These are phyloP conservation scores for Dolichotis patagonum DNA, from an alignment of 2,113 vertebrate genomes.

Conservation along the genomic window DNA sequence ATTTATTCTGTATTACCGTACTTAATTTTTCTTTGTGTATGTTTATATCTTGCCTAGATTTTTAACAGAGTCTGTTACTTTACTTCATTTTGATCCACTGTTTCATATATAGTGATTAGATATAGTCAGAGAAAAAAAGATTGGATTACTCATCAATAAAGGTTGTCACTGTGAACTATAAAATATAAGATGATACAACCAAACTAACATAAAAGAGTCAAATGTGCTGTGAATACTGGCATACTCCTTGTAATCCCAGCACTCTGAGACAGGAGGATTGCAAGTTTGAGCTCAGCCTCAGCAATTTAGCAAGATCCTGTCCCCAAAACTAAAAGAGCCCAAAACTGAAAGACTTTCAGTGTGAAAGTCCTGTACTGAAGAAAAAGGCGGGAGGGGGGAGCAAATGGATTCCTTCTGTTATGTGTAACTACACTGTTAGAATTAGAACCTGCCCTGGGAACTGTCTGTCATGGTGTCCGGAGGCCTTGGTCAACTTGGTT, in stretches of 20 bases:
- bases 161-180: not conserved
- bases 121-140: not conserved
- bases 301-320: not conserved
- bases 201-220: not conserved
- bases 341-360: not conserved
- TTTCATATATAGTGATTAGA: constrained; percentile 9
- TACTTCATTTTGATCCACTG: not conserved
- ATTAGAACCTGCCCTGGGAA: not conserved
- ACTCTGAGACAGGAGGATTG: too few species aligned
- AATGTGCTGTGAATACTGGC: not conserved
- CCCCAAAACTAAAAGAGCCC: not conserved
- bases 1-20: not conserved
- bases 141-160: not conserved
- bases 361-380: not conserved
- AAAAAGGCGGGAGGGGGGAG: not conserved
- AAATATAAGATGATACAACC: not conserved
- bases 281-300: not conserved
- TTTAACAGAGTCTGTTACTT: not conserved
- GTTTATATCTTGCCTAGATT: not conserved
- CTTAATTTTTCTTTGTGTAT: not conserved
- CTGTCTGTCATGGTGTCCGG: not conserved
- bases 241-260: not conserved
- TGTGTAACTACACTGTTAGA: not conserved
- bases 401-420: not conserved
- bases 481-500: not conserved